Evolutionary conservation across 2,888 invertebrate species (phyloP), one percentile per base, ranked within the genome.

Genomic region (Oscheius sp.): DNA sequence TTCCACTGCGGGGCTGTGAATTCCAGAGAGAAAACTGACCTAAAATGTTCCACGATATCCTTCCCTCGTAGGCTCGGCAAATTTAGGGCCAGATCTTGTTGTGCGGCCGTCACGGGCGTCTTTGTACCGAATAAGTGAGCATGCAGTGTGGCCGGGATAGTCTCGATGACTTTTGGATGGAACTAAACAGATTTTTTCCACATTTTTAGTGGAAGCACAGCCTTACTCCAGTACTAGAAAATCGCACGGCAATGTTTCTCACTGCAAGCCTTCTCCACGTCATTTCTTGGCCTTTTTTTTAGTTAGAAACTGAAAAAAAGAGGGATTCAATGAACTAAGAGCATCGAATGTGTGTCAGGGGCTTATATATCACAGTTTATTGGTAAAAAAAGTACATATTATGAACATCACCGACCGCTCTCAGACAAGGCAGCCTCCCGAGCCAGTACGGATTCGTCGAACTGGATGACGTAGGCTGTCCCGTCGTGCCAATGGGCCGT

Each of bases 401-500:
- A 29, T 29, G 42, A 60, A 35, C 10, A 62, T 29, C 33, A 47
- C 74, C 81, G 76, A 57, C 70, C 77, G 9, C 75, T 70, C 32
- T 82, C 82, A 2, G 74, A 42, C 33, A 82, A 70, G 13, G 71
- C 77, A 62, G 75, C 83, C 60, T 89, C 89, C 32, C 89, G 76
- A 7, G 75, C 79, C n/a, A 89, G 86, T 9, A 89, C 89, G 9
- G 84, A 75, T 70, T 87, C 83, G 21, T 89, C 87, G 71, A 76
- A 91, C 89, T 82, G 84, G 70, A 99, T 96, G 95, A 98, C 96
- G 89, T 97, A 99, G 0, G 98, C 97, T 9, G 98, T 98, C 42
- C 82, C 99, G 90, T 98, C 96, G 90, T 99, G 98, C 96, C 97
- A 98, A 90, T 98, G 97, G 0, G 97, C 96, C 0, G 96, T 94